Percentiles rank a stretch among this genome's conserved stretches.
Evolutionary conservation across 2,113 vertebrate species (phyloP).

Genomic region (Ariopsis seemanni): DNA sequence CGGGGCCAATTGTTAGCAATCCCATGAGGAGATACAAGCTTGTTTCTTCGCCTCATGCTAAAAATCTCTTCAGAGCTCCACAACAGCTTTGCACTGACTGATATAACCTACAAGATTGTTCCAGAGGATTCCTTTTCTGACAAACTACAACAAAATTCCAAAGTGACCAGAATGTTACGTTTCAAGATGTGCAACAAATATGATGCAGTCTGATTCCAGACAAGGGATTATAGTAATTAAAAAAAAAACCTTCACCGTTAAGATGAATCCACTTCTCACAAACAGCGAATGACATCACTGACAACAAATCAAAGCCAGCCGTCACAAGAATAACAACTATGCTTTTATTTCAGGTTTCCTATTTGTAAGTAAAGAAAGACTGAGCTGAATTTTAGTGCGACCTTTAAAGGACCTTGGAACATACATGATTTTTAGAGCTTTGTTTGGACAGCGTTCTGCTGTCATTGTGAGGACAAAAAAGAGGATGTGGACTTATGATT

Average conservation of each 20-base stretch:
- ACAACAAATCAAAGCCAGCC: background rate
- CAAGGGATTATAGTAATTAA: background rate
- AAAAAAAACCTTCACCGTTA: no score
- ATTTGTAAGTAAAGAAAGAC: background rate
- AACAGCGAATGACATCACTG: background rate
- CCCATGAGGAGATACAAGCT: slow-evolving; percentile 19
- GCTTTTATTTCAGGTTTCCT: no score
- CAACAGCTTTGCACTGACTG: background rate
- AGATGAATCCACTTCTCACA: no score
- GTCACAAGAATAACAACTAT: background rate
- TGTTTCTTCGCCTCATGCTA: background rate
- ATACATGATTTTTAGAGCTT: background rate
- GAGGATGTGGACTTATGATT: slow-evolving; percentile 29
- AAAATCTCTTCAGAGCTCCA: background rate
- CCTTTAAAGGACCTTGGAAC: background rate
- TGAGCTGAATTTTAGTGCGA: slow-evolving; percentile 3
- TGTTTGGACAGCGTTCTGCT: slow-evolving; percentile 11
- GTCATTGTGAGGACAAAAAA: background rate
- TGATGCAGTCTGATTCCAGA: background rate
- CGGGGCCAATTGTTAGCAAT: slow-evolving; percentile 56
- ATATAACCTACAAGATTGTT: no score
- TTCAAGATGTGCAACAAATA: background rate
- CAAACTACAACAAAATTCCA: background rate
- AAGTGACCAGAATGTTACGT: background rate
- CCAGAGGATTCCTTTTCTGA: background rate